Percentiles rank a stretch among this genome's conserved stretches.
phyloP scores from a whole-genome alignment of 2,888 invertebrate genomes.

The Drosophila hawaiiensis region DNA sequence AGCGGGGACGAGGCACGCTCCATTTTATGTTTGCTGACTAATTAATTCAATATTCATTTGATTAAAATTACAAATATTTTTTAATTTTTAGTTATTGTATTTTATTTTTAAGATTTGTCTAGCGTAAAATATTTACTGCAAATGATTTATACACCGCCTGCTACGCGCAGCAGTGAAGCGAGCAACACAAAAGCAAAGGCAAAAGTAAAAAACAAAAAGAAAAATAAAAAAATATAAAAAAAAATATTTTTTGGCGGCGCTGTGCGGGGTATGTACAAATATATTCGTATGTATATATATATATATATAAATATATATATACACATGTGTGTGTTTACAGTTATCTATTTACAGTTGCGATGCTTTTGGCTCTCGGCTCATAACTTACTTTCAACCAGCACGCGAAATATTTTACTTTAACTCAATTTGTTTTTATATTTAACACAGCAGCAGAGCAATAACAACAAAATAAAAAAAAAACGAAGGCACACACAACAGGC shows the following conservation, averaged over 20 bases:
- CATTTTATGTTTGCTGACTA: conserved; percentile 12
- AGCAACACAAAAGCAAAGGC: conserved; percentile 17
- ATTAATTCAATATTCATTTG: conserved; percentile 2
- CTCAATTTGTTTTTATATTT: conserved; percentile 60
- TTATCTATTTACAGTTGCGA: conserved; percentile 13
- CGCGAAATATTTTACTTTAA: conserved; percentile 44
- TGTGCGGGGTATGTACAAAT: conserved; percentile 17
- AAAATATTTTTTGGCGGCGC: conserved; percentile 33
- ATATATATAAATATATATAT: neutral
- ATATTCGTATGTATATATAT: conserved; percentile 6
- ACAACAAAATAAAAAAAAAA: conserved; percentile 32
- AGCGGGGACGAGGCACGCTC: conserved; percentile 42
- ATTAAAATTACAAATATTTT: conserved; percentile 9
- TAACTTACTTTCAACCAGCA: conserved; percentile 40
- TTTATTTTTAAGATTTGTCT: neutral
- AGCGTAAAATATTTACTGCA: neutral
- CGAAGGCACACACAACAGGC: conserved; percentile 53
- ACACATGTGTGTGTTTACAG: conserved; percentile 26
- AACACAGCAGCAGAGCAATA: conserved; percentile 37
- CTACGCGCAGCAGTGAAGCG: conserved; percentile 7
- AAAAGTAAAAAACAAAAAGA: conserved; percentile 31
- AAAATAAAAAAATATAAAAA: conserved; percentile 42
- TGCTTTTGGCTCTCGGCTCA: neutral
- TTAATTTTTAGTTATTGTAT: neutral
- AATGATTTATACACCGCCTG: conserved; percentile 10